These are phyloP conservation scores for Mechanitis mazaeus DNA, from an alignment of 2,888 invertebrate genomes.

Conservation along the genomic window DNA sequence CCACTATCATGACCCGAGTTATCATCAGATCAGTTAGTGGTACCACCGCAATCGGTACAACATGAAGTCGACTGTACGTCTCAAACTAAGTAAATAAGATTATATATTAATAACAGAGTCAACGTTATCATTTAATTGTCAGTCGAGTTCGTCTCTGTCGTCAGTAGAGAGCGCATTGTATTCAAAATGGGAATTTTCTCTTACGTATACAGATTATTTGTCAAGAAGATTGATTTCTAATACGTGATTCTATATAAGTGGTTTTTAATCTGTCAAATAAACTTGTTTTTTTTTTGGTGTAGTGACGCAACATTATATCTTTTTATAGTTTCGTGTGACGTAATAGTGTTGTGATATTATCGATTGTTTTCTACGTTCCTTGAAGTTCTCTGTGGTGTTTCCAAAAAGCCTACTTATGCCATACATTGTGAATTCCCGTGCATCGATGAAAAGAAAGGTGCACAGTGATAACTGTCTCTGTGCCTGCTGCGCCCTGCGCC, in stretches of 20 bases:
- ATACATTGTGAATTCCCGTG: constrained; percentile 54
- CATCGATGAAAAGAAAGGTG: constrained; percentile 58
- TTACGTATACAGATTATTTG: constrained; percentile 67
- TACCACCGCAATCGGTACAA: constrained; percentile 21
- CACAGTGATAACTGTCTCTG: constrained; percentile 58
- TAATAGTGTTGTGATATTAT: neutral
- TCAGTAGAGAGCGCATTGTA: constrained; percentile 11
- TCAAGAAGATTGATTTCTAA: constrained; percentile 41
- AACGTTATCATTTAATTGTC: constrained; percentile 4
- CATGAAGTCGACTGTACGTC: constrained; percentile 35
- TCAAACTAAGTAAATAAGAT: constrained; percentile 18
- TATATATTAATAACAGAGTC: constrained; percentile 7
- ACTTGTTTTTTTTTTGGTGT: constrained; percentile 8
- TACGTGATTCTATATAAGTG: neutral
- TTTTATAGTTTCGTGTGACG: constrained; percentile 2
- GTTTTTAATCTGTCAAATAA: constrained; percentile 12
- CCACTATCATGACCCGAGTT: constrained; percentile 14
- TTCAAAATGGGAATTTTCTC: constrained; percentile 66
- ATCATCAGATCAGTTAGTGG: constrained; percentile 36
- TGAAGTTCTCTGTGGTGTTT: constrained; percentile 19
- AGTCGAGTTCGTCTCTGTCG: constrained; percentile 19
- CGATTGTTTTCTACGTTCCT: constrained; percentile 5
- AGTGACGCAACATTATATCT: constrained; percentile 9
- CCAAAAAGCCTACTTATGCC: constrained; percentile 70
- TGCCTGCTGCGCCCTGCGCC: constrained; percentile 55